Percentiles rank a stretch among this genome's conserved stretches.
Conservation (phyloP, 2,797 vertebrate species). For the Dermochelys coriacea region DNA sequence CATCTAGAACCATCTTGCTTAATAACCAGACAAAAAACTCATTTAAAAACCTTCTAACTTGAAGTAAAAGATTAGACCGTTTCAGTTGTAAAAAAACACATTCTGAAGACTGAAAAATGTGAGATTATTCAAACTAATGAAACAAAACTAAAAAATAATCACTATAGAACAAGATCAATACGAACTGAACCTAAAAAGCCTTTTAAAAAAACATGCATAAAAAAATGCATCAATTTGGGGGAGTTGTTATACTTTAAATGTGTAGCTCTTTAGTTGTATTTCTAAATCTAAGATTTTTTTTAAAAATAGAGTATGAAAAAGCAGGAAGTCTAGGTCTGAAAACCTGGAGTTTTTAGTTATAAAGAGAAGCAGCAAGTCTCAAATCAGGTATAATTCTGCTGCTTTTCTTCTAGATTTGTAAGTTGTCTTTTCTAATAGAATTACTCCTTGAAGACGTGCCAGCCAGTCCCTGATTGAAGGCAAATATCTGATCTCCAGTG, state of each 20-base stretch:
- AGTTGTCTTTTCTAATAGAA: neutral
- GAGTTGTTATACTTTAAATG: neutral
- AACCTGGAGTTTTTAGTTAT: neutral
- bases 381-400: neutral
- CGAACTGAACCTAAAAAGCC: neutral
- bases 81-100: too few species aligned
- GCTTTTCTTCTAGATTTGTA: neutral
- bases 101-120: too few species aligned
- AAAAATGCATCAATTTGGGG: neutral
- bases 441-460: neutral
- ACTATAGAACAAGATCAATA: neutral
- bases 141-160: neutral
- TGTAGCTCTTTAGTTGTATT: neutral
- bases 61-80: neutral
- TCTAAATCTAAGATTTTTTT: neutral
- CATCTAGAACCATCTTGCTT: neutral
- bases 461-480: neutral
- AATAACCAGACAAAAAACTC: neutral
- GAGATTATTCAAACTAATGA: neutral
- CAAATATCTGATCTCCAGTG: neutral
- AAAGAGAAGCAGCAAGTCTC: neutral
- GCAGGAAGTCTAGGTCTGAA: neutral
- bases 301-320: neutral
- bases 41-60: neutral
- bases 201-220: neutral